Base-by-base conservation (phyloP, 2,113 vertebrate species). In the Nymphicus hollandicus region DNA sequence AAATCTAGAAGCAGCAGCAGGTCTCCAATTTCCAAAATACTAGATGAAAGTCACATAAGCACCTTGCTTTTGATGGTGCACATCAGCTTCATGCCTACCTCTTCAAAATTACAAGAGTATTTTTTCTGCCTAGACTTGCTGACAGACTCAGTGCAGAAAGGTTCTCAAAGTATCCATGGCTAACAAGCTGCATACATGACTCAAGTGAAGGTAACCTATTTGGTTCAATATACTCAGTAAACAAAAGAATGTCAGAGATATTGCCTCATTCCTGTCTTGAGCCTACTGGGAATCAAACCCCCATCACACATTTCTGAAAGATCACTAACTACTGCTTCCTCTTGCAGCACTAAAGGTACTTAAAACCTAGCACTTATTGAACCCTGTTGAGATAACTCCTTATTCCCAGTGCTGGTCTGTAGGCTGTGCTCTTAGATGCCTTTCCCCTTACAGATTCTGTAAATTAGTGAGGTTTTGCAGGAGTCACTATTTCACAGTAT, bases 331-430 rank as follows among this genome's bases (percentile, higher is more conserved):
- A 4, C 37, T 37, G 3, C 43, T 84, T 58, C 13, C 16, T 70
- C n/a, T 63, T 74, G n/a, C 6, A 39, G 13, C 13, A 18, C 27
- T 68, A 27, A 55, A 74, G 25, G 35, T 52, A 28, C 24, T 37
- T 56, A 76, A 93, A 69, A 76, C 6, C 9, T 35, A 24, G 9
- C 18, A 28, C 11, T 43, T 39, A 17, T 49, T n/a, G 50, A 81
- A 56, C 33, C 6, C 10, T 1, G 0, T n/a, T 63, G 31, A 58
- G 19, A 68, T 19, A 0, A 1, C 66, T 84, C 18, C 13, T 11
- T 64, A 6, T 53, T 83, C n/a, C 6, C 31, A 41, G 19, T 63
- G 60, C 37, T 78, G 69, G 50, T 55, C 15, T 81, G 22, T 31
- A 8, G 25, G 2, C 25, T 81, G 37, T 81, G 7, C 52, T 81